phyloP scores from a whole-genome alignment of 2,797 vertebrate genomes.

The Heliangelus exortis region DNA sequence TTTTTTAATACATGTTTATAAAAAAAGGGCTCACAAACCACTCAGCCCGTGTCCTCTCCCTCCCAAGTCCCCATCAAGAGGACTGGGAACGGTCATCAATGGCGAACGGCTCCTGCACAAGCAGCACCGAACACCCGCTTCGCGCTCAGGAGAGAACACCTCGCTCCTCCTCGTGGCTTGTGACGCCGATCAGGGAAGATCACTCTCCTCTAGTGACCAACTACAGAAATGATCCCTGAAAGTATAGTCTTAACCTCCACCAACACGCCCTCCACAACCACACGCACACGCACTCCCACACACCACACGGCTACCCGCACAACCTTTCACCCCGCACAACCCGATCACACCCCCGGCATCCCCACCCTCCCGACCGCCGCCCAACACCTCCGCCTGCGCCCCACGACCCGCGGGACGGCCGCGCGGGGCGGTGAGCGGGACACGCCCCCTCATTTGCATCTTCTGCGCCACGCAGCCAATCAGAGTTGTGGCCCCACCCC shows the following conservation, averaged over 20 bases:
- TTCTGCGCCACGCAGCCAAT: accelerated
- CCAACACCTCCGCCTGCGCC: too few relatives aligned
- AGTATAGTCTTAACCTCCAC: neutral
- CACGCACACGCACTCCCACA: neutral
- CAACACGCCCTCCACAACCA: accelerated
- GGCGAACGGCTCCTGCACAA: accelerated
- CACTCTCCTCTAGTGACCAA: conserved; percentile 40
- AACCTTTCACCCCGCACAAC: too few relatives aligned
- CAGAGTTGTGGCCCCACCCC: neutral
- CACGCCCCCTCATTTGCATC: neutral
- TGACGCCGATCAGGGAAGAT: conserved; percentile 13
- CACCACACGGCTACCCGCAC: neutral
- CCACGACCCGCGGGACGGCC: too few relatives aligned
- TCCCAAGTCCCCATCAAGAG: accelerated
- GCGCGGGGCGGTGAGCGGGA: too few relatives aligned
- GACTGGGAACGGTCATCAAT: conserved; percentile 53
- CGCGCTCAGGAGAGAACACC: conserved; percentile 39
- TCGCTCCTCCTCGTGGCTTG: conserved; percentile 34
- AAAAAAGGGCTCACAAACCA: neutral
- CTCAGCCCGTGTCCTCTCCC: conserved; percentile 42
- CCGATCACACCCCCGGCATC: too few relatives aligned
- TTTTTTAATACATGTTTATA: too few relatives aligned
- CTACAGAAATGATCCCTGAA: conserved; percentile 72
- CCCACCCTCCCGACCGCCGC: too few relatives aligned
- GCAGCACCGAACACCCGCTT: neutral